Base-by-base conservation (phyloP, 2,888 invertebrate species). In the Andrena camellia region DNA sequence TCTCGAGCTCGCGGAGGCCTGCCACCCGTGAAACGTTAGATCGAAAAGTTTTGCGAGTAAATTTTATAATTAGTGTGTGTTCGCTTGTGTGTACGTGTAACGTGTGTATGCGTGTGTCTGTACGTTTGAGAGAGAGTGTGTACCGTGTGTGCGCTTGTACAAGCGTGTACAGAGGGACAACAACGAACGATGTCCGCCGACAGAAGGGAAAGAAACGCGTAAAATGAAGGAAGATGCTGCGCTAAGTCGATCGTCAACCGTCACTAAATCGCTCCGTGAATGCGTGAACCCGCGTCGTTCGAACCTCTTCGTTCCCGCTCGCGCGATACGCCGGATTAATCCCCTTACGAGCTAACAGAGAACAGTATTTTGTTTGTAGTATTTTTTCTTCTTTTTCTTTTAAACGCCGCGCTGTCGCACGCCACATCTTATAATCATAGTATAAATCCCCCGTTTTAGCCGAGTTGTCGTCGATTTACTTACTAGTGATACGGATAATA, bases 401-500 rank as follows among this genome's bases (percentile, higher is more conserved):
- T 81, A 68, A 81, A 81, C 81, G 79, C 77, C 72, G 83, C 81
- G 81, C 79, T 69, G 57, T 74, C 82, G 79, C 76, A 80, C 83
- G 88, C 88, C 90, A 86, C 54, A 42, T 42, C 88, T 78, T 89
- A 87, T 73, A 88, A 83, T 89, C 83, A 83, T 86, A 89, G 88
- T 93, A 92, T 91, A 92, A 93, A 92, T 93, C 87, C 79, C 83
- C 90, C 87, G 78, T 48, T 86, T 86, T 79, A 73, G 81, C 78
- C 82, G 78, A 73, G 77, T 86, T 83, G 73, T 86, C 82, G 75
- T 86, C 84, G 90, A 83, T 85, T 90, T 91, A 90, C 86, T 88
- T 92, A 92, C 93, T 94, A 93, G 91, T 93, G 93, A 93, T 94
- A 93, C 92, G 90, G 90, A 94, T 93, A 93, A 93, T 92, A 93